These are phyloP conservation scores for Sinocyclocheilus anshuiensis DNA, from an alignment of 2,113 vertebrate genomes.

Conservation along the genomic window DNA sequence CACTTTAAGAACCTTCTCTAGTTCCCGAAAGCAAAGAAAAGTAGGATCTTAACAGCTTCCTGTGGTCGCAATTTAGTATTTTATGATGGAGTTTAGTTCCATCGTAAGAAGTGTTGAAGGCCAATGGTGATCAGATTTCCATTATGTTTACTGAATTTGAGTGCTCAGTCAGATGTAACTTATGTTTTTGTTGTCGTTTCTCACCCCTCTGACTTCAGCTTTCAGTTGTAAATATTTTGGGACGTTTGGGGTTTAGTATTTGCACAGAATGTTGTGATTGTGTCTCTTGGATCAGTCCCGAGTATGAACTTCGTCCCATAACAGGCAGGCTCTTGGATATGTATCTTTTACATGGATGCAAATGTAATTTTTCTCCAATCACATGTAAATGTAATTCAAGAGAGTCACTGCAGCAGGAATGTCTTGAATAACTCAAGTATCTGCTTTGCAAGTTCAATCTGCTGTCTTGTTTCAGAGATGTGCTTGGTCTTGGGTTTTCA, in stretches of 20 bases:
- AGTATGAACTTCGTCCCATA: slow-evolving; percentile 36
- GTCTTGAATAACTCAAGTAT: slow-evolving; percentile 21
- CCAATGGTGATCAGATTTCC: not conserved
- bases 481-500: slow-evolving; percentile 3
- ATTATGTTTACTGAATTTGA: not conserved
- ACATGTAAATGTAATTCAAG: slow-evolving; percentile 26
- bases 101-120: slow-evolving; percentile 21
- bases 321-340: slow-evolving; percentile 26
- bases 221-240: slow-evolving; percentile 31
- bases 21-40: not conserved
- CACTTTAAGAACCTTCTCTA: not conserved
- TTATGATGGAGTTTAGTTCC: not conserved
- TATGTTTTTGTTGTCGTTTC: not conserved
- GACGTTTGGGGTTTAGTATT: slow-evolving; percentile 30
- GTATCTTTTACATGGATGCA: slow-evolving; percentile 28
- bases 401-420: slow-evolving; percentile 25
- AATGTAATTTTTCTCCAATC: slow-evolving; percentile 12
- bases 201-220: not conserved
- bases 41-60: not conserved
- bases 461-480: slow-evolving; percentile 17
- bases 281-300: slow-evolving; percentile 42
- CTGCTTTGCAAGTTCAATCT: slow-evolving; percentile 32
- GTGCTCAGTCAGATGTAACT: not conserved
- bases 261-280: slow-evolving; percentile 43
- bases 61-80: not conserved